Conservation (phyloP, 1,140 invertebrate species). For the Drosophila obscura region DNA sequence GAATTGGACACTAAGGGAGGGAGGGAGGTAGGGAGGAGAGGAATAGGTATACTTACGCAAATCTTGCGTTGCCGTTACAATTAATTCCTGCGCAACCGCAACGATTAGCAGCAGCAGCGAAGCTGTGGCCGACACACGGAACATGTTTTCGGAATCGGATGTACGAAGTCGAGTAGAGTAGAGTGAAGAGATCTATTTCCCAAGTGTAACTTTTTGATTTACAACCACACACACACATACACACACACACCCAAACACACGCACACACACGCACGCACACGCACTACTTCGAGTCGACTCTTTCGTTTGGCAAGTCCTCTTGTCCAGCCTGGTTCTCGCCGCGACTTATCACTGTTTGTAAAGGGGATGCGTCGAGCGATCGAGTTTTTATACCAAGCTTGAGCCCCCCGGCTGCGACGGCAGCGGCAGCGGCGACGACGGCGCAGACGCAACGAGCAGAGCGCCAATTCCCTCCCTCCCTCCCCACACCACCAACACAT, state of each 20-base stretch:
- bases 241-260: background rate
- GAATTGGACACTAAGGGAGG: background rate
- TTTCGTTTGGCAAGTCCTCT: too few relatives aligned
- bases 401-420: constrained; percentile 16
- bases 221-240: too few relatives aligned
- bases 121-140: too few relatives aligned
- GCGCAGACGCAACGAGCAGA: constrained; percentile 14
- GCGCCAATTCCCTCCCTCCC: too few relatives aligned
- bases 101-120: constrained; percentile 67
- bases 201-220: too few relatives aligned
- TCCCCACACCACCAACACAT: too few relatives aligned
- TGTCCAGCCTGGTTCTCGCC: constrained; percentile 42
- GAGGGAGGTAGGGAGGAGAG: too few relatives aligned
- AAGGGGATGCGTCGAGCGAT: constrained; percentile 63
- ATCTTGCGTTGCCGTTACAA: constrained; percentile 70
- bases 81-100: constrained; percentile 63
- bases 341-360: constrained; percentile 71
- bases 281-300: too few relatives aligned
- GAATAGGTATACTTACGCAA: constrained; percentile 73
- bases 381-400: constrained; percentile 72
- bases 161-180: background rate
- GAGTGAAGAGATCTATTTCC: too few relatives aligned
- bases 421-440: constrained; percentile 38
- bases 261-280: background rate
- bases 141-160: constrained; percentile 24